phyloP scores from a whole-genome alignment of 37 sponge, comb jelly and placozoan species.

The Eunapius fragilis region DNA sequence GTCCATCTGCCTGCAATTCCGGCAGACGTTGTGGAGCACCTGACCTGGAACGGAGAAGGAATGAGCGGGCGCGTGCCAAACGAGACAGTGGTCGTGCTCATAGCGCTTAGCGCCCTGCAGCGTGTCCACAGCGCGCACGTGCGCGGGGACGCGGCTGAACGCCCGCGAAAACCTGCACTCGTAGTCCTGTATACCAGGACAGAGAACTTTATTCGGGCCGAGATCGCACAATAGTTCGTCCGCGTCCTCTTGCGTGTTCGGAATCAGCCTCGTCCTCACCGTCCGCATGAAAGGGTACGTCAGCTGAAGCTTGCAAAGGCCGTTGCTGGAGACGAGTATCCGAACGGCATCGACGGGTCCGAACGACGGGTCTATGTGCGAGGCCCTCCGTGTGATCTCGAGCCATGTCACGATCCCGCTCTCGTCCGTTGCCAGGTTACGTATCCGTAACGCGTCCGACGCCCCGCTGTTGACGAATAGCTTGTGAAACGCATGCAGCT shows the following conservation, averaged over 20 bases:
- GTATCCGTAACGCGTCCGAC: too few species aligned
- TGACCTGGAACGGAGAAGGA: constrained; percentile 5
- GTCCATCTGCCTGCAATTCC: constrained; percentile 23
- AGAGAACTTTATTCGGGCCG: constrained; percentile 13
- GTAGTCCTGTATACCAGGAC: constrained; percentile 25
- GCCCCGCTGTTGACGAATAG: too few species aligned
- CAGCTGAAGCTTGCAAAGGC: constrained; percentile 15
- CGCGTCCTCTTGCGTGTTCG: background rate
- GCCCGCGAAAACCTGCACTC: background rate
- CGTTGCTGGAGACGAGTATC: constrained; percentile 33
- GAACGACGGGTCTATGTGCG: constrained; percentile 32
- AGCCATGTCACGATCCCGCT: background rate
- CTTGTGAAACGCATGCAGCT: too few species aligned
- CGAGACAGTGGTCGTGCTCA: constrained; percentile 30
- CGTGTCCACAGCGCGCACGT: constrained; percentile 12
- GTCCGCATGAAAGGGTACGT: constrained; percentile 23
- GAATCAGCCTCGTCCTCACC: constrained; percentile 10
- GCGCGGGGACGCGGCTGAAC: constrained; percentile 8
- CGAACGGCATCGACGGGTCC: constrained; percentile 26
- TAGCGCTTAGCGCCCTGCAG: background rate
- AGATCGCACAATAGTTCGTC: constrained; percentile 14
- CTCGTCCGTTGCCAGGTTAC: too few species aligned
- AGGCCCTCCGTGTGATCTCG: constrained; percentile 17
- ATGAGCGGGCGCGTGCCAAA: constrained; percentile 25
- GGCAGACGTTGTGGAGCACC: constrained; percentile 20